A percentile compares a stretch with the other conserved stretches of the same genome.
These are phyloP conservation scores for Gila orcuttii DNA, from an alignment of 2,113 vertebrate genomes.

Conservation along the genomic window DNA sequence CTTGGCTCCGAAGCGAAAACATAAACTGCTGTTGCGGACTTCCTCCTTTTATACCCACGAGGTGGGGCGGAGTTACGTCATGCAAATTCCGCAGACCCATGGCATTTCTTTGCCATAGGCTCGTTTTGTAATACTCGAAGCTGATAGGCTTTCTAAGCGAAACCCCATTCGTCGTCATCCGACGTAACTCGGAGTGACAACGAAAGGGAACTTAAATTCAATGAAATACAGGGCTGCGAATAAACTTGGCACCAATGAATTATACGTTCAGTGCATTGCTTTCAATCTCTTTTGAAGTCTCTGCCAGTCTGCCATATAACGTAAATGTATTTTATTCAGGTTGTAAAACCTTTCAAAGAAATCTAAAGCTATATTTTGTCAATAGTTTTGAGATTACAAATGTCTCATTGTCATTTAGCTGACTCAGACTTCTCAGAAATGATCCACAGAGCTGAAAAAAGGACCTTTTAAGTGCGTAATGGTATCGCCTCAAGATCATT, in stretches of 20 bases:
- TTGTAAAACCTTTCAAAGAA: not conserved
- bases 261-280: not conserved
- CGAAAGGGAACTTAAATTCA: not conserved
- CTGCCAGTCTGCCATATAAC: not conserved
- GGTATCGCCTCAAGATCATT: slow-evolving; percentile 66
- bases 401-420: slow-evolving; percentile 56
- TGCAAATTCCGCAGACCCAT: too few species aligned
- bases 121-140: too few species aligned
- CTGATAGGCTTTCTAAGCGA: too few species aligned
- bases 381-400: slow-evolving; percentile 45
- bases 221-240: not conserved
- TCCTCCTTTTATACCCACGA: too few species aligned
- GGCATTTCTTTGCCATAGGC: too few species aligned
- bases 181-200: too few species aligned
- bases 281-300: not conserved
- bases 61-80: too few species aligned
- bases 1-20: too few species aligned
- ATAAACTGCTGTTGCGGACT: too few species aligned
- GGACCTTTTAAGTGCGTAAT: slow-evolving; percentile 65
- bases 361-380: slow-evolving; percentile 3
- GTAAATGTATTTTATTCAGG: not conserved
- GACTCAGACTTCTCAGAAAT: slow-evolving; percentile 61
- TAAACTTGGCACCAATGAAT: not conserved
- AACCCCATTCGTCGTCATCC: too few species aligned
- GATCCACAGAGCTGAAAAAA: slow-evolving; percentile 60